phyloP scores from a whole-genome alignment of 1,140 invertebrate species.

The Papilio helenus region DNA sequence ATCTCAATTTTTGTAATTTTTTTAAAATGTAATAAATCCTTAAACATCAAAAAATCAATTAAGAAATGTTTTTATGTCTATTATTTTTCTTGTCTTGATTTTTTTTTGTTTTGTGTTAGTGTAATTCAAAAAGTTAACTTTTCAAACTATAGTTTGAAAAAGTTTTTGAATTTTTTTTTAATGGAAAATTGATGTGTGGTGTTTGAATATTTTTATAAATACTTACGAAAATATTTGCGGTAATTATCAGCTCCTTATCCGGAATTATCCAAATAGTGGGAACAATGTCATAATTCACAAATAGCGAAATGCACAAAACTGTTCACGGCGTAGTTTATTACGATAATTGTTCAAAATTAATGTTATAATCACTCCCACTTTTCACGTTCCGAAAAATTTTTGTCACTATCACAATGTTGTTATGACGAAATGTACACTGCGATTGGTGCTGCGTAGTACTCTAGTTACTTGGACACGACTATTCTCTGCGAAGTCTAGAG shows the following conservation, averaged over 20 bases:
- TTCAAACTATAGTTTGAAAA: background rate
- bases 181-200: background rate
- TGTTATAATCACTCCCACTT: constrained; percentile 73
- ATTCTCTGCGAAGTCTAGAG: constrained; percentile 65
- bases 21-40: background rate
- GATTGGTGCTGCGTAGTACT: constrained; percentile 65
- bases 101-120: background rate
- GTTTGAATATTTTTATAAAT: constrained; percentile 44
- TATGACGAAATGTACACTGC: constrained; percentile 79
- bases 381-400: constrained; percentile 72
- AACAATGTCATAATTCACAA: constrained; percentile 77
- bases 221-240: constrained; percentile 83
- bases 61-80: background rate
- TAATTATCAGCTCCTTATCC: constrained; percentile 73
- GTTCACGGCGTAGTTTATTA: constrained; percentile 65
- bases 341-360: constrained; percentile 56
- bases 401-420: constrained; percentile 80
- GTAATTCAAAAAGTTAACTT: background rate
- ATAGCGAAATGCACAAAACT: constrained; percentile 67
- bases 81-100: background rate
- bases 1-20: no score
- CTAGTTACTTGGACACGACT: constrained; percentile 68
- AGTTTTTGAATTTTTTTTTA: background rate
- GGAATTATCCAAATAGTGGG: constrained; percentile 80
- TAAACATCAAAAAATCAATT: background rate